phyloP scores from a whole-genome alignment of 2,888 invertebrate genomes.

The Girardia tigrina region DNA sequence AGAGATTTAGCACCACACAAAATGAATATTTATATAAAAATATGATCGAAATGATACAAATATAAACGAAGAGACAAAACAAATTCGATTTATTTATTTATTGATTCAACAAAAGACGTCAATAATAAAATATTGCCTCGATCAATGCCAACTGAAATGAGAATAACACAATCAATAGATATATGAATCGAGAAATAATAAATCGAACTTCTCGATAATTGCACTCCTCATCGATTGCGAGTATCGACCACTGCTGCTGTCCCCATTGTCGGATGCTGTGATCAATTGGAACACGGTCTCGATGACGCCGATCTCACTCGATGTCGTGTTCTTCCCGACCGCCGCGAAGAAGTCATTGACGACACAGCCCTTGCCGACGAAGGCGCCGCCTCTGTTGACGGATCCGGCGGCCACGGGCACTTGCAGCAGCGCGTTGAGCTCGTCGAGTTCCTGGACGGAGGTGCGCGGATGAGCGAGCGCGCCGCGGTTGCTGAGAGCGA shows the following conservation, averaged over 20 bases:
- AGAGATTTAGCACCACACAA: too few relatives aligned
- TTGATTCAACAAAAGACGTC: too few relatives aligned
- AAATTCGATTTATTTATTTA: too few relatives aligned
- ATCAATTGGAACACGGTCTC: conserved; percentile 92
- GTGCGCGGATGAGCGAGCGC: conserved; percentile 89
- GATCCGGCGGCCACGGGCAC: conserved; percentile 93
- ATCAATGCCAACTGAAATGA: too few relatives aligned
- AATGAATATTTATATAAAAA: too few relatives aligned
- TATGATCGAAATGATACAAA: too few relatives aligned
- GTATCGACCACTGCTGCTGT: background rate
- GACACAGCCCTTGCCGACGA: conserved; percentile 76
- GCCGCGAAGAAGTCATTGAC: conserved; percentile 97
- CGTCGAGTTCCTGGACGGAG: conserved; percentile 79
- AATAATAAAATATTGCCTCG: too few relatives aligned
- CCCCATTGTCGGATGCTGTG: too few relatives aligned
- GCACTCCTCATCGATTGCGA: conserved; percentile 24
- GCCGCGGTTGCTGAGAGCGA: conserved; percentile 81
- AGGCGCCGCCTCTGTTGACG: conserved; percentile 87
- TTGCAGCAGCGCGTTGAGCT: conserved; percentile 84
- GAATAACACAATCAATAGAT: too few relatives aligned
- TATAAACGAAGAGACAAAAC: too few relatives aligned
- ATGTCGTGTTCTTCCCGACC: conserved; percentile 93
- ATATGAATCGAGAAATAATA: too few relatives aligned
- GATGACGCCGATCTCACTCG: conserved; percentile 87
- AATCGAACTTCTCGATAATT: conserved; percentile 34